phyloP scores from a whole-genome alignment of 92 coral and sea anemone genomes.

The Siderastrea radians region DNA sequence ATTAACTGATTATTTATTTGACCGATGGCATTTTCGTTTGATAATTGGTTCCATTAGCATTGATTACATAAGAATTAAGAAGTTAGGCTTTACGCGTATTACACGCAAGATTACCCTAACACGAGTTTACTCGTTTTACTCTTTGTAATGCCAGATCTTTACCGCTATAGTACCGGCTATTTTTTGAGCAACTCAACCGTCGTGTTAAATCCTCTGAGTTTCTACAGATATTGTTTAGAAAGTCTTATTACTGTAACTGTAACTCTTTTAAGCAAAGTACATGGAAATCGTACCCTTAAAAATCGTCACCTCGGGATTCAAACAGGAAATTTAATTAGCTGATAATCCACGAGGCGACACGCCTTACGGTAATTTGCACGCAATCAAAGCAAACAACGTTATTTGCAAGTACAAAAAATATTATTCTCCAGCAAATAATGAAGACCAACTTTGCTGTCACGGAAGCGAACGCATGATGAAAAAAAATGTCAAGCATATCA shows the following conservation, averaged over 20 bases:
- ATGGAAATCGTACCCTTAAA: not conserved
- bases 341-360: not conserved
- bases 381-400: not conserved
- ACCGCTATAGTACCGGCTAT: no score
- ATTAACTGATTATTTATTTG: not conserved
- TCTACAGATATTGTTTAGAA: not conserved
- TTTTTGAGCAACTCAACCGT: no score
- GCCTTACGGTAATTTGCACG: not conserved
- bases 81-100: not conserved
- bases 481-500: not conserved
- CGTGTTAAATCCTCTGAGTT: no score
- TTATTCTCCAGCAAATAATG: not conserved
- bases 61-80: not conserved
- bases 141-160: no score
- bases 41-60: not conserved
- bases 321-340: slow-evolving; percentile 11
- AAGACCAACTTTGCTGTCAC: no score
- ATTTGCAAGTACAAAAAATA: not conserved
- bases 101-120: not conserved
- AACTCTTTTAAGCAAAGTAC: not conserved
- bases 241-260: not conserved
- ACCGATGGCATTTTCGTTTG: not conserved
- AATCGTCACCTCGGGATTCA: not conserved
- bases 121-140: no score
- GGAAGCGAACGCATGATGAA: not conserved